Conservation (phyloP, 2,797 vertebrate genomes). For the Parambassis ranga region DNA sequence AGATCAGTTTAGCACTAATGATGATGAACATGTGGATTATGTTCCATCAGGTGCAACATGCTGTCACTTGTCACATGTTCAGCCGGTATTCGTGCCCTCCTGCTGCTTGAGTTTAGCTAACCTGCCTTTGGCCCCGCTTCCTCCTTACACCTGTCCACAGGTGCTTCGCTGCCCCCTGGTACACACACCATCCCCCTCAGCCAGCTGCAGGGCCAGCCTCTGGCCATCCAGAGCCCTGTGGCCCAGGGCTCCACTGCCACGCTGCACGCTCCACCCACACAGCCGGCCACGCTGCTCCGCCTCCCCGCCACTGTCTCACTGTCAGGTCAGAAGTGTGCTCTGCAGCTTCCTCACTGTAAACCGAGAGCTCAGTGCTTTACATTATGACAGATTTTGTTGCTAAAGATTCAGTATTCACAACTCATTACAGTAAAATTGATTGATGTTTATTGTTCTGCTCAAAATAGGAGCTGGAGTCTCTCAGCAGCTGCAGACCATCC, state of each 20-base stretch:
- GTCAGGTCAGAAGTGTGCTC: conserved; percentile 81
- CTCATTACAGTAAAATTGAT: too few relatives aligned
- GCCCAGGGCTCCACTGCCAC: conserved; percentile 48
- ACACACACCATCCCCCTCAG: conserved; percentile 77
- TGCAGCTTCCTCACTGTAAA: too few relatives aligned
- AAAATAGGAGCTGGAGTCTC: conserved; percentile 86
- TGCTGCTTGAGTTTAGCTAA: background rate
- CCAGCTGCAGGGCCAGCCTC: conserved; percentile 70
- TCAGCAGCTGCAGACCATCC: conserved; percentile 90
- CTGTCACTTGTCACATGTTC: too few relatives aligned
- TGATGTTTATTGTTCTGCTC: too few relatives aligned
- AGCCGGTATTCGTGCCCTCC: too few relatives aligned
- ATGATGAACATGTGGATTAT: too few relatives aligned
- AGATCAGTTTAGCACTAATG: too few relatives aligned
- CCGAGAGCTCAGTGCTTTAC: too few relatives aligned
- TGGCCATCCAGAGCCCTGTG: conserved; percentile 66
- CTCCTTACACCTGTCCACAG: conserved; percentile 54
- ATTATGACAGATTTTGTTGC: too few relatives aligned
- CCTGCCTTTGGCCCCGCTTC: conserved; percentile 7
- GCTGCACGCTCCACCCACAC: conserved; percentile 60
- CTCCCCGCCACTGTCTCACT: conserved; percentile 76
- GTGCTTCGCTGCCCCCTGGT: conserved; percentile 71
- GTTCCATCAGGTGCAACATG: too few relatives aligned
- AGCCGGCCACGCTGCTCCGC: conserved; percentile 72
- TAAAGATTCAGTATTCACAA: too few relatives aligned